Base-by-base conservation (phyloP, 2,888 invertebrate genomes). In the Xylota sylvarum region DNA sequence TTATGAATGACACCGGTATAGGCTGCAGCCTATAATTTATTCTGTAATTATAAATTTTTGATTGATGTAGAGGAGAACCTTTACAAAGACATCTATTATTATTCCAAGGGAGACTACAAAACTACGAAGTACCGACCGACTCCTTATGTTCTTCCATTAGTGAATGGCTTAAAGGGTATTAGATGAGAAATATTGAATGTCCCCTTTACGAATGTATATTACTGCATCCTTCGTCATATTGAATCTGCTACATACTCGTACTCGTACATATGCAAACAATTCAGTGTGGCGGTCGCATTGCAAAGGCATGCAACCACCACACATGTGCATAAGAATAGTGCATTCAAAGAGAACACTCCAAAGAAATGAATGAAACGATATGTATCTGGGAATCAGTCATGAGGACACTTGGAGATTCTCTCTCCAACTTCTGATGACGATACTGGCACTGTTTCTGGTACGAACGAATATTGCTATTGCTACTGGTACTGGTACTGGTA, bases 1-100 rank as follows among this genome's bases (percentile, higher is more conserved):
- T 83, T 83, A 72, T 83, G 73, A 73, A 79, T 78, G 83, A 83
- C 78, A 73, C 14, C 55, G 78, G 78, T 67, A n/a, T n/a, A n/a
- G 60, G 56, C 52, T 67, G 72, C 19, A 55, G 46, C 67, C 55
- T 40, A 62, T 73, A 73, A 78, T 79, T 73, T 73, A 79, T 79
- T 79, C 62, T 19, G 73, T 73, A 73, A 69, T 73, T 65, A 83
- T 78, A 78, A 83, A 83, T 72, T 65, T 72, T 72, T 67, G 60
- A 78, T 84, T 84, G 73, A 67, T 72, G 78, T 40, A 62, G 17
- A 77, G 32, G 17, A 77, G 32, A 60, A 55, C 67, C 78, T 55
- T 78, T 55, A 67, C 67, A 37, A 40, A 70, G 19, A 5, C 48
- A 64, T 43, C 35, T 56, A 50, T 40, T 48, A 65, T 70, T 70